These are phyloP conservation scores for Tapirus terrestris DNA, from an alignment of 2,113 vertebrate species.

Conservation along the genomic window DNA sequence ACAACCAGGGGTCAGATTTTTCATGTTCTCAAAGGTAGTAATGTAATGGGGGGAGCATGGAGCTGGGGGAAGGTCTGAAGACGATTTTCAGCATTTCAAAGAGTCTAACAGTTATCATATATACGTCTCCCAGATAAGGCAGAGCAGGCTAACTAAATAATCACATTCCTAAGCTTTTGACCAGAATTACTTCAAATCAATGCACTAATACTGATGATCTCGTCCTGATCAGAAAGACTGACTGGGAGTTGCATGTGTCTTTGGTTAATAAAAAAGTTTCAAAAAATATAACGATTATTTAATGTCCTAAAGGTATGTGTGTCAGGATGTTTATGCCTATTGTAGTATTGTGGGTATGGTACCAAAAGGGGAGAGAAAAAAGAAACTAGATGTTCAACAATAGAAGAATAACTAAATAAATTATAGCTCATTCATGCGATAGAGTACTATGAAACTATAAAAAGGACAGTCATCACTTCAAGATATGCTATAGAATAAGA, in stretches of 20 bases:
- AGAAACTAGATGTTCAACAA: not conserved
- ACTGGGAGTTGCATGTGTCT: not conserved
- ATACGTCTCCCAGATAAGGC: not conserved
- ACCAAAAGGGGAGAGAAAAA: not conserved
- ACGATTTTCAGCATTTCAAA: conserved; percentile 40
- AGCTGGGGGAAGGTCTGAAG: not conserved
- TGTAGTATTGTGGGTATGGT: not conserved
- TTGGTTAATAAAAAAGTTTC: conserved; percentile 22
- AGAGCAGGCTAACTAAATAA: not conserved
- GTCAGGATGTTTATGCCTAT: not conserved
- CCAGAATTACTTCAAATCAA: not conserved
- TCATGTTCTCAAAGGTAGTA: not conserved
- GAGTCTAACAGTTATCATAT: not conserved
- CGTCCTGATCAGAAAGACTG: conserved; percentile 7
- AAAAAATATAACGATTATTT: not conserved
- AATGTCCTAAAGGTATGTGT: not conserved
- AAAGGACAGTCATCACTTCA: not conserved
- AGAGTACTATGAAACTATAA: not conserved
- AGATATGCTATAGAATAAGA: not conserved
- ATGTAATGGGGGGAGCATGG: not conserved
- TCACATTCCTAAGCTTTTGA: not conserved
- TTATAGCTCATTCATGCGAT: not conserved
- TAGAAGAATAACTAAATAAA: not conserved
- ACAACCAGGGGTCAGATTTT: not conserved
- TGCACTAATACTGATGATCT: not conserved